These are phyloP conservation scores for Samia ricini DNA, from an alignment of 1,140 invertebrate species.

Conservation along the genomic window DNA sequence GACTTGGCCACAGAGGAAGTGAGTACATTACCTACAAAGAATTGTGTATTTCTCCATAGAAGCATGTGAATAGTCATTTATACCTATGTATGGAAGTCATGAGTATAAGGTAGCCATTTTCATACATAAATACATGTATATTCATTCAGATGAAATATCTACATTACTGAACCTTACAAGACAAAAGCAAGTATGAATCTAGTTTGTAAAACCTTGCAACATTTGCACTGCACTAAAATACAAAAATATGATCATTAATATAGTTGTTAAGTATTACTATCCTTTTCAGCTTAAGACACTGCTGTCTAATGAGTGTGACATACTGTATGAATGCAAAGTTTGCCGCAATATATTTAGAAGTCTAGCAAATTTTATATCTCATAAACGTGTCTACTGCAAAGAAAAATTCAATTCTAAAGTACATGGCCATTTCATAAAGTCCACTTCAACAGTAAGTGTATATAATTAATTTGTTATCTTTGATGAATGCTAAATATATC, in stretches of 20 bases:
- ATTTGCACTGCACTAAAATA: too few relatives aligned
- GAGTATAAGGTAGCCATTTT: conserved; percentile 6
- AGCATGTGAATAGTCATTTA: conserved; percentile 1
- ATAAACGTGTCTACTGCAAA: conserved; percentile 88
- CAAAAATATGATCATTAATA: not conserved
- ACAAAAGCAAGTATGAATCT: too few relatives aligned
- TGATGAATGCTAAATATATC: conserved; percentile 12
- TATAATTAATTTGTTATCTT: not conserved
- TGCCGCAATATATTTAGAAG: conserved; percentile 91
- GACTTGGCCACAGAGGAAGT: conserved; percentile 81
- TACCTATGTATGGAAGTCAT: conserved; percentile 8
- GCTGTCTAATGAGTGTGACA: conserved; percentile 87
- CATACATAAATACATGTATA: not conserved
- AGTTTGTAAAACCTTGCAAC: too few relatives aligned
- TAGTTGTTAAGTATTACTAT: not conserved
- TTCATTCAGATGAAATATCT: too few relatives aligned
- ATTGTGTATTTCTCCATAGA: not conserved
- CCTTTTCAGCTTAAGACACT: conserved; percentile 82
- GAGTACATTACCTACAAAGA: conserved; percentile 17
- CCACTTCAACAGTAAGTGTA: conserved; percentile 76
- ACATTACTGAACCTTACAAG: too few relatives aligned
- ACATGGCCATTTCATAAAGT: conserved; percentile 65
- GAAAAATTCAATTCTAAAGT: conserved; percentile 72
- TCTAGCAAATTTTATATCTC: conserved; percentile 89
- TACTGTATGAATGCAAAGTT: conserved; percentile 91